Conservation (phyloP, 2,797 vertebrate species). For the Lateolabrax maculatus region DNA sequence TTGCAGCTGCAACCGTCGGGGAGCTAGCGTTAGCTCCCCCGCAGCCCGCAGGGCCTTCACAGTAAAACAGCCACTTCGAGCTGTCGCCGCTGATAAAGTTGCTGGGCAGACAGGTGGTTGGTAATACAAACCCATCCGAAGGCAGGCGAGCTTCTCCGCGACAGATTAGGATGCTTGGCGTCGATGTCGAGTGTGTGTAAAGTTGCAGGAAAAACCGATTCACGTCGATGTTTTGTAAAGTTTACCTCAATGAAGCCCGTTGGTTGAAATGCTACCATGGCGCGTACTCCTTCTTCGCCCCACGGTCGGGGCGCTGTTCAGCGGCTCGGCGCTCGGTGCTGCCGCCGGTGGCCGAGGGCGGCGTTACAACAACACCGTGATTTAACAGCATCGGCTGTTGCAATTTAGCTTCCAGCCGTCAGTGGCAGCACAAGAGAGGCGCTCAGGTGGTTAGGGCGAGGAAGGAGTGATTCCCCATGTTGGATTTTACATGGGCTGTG, state of each 20-base stretch:
- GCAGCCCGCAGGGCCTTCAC: no score
- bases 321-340: not conserved
- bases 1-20: not conserved
- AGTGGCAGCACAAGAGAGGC: constrained; percentile 20
- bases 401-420: constrained; percentile 13
- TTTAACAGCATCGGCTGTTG: not conserved
- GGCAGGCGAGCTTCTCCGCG: accelerated
- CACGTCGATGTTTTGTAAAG: no score
- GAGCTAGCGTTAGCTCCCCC: constrained; percentile 44
- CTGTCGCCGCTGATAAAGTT: not conserved
- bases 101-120: no score
- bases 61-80: not conserved
- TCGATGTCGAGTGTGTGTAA: not conserved
- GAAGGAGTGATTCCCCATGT: constrained; percentile 19
- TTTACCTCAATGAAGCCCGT: no score
- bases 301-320: accelerated
- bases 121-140: not conserved
- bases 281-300: constrained; percentile 34
- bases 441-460: not conserved
- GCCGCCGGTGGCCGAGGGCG: not conserved
- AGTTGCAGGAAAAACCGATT: not conserved
- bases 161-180: accelerated
- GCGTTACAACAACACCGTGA: constrained; percentile 40
- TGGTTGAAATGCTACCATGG: not conserved
- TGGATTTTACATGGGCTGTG: not conserved